Base-by-base conservation (phyloP, 2,113 vertebrate genomes). In the Mus spicilegus region DNA sequence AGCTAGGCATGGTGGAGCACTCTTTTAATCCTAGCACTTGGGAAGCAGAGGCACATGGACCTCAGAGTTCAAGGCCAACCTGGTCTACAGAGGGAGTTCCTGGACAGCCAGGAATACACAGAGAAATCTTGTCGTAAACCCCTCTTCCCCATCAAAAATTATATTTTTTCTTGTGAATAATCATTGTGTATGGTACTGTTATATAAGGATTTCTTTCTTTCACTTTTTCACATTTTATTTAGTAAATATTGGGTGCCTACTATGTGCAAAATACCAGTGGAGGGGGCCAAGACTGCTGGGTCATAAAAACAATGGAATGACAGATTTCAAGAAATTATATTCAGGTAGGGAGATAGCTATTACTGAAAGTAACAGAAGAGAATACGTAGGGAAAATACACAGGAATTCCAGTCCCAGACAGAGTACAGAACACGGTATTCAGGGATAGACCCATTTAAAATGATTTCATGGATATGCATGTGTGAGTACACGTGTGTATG, bases 151-250 rank as follows among this genome's bases (percentile, higher is more conserved):
- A 14, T 0, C 42, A 49, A 20, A 6, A 22, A 14, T 77, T 49
- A 76, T 26, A 12, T 70, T 30, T 49, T 49, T 49, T 42, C 76
- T 78, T 51, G 76, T 78, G 26, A 28, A 51, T 51, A 78, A 51
- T 49, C 39, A 76, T 76, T 46, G 26, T 49, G 7, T 16, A 77
- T 49, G 75, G 12, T 49, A 49, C 46, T 49, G 12, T 77, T 77
- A 49, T 39, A 49, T 49, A 49, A 77, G 46, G 46, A 30, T 85
- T 93, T 94, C 78, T 78, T 78, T 87, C 73, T 26, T 58, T 30
- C 14, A 82, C 36, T 73, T 95, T 95, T 88, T 88, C 54, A 33
- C 26, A 30, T 78, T 33, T 90, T 73, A 85, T 76, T 90, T 93
- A 76, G 42, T 86, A 94, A 88, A 80, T 1, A 70, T 20, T 94